Base-by-base conservation (phyloP, 2,797 vertebrate species). In the Scleropages formosus region DNA sequence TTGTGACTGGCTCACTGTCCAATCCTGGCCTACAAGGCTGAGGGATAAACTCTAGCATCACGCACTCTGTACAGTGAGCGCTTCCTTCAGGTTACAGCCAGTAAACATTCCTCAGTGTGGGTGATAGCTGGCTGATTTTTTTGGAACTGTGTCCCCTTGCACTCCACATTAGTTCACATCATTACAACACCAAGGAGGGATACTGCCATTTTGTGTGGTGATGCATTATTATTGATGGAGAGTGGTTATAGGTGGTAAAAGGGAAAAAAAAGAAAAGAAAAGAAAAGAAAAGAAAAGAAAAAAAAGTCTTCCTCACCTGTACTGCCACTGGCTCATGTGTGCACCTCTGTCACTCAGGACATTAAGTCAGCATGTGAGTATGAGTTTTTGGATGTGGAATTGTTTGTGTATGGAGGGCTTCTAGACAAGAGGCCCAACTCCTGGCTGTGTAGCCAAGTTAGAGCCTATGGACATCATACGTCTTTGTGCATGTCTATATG, bases 401-500 rank as follows among this genome's bases (percentile, higher is more conserved):
- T 13, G 44, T 22, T 24, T 46, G 24, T 67, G 13, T 44, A 4
- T 26, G 12, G 47, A 75, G 24, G 49, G 64, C 20, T 46, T 60
- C 51, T 68, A 22, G 24, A 60, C 53, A 46, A 60, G 22, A 46
- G 53, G 53, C 15, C 56, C 65, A 47, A 44, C 39, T 39, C 13
- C 56, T 56, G 44, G 39, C 47, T 53, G 22, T 24, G n/a, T 3
- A 20, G n/a, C 22, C 12, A 39, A 39, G 31, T 2, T 39, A 39
- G 31, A 39, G 31, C 39, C 39, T 39, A 39, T 39, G 20, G 67
- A 69, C 22, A 53, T 53, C 2, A 24, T 62, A 51, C 77, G 39
- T 77, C 51, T n/a, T n/a, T 24, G 56, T 77, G 10, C 78, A 73
- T 77, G 80, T 77, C 79, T 18, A 68, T 78, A 77, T 49, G 75